Evolutionary conservation across 2,113 vertebrate species (phyloP).

Genomic region (Oxyura jamaicensis): DNA sequence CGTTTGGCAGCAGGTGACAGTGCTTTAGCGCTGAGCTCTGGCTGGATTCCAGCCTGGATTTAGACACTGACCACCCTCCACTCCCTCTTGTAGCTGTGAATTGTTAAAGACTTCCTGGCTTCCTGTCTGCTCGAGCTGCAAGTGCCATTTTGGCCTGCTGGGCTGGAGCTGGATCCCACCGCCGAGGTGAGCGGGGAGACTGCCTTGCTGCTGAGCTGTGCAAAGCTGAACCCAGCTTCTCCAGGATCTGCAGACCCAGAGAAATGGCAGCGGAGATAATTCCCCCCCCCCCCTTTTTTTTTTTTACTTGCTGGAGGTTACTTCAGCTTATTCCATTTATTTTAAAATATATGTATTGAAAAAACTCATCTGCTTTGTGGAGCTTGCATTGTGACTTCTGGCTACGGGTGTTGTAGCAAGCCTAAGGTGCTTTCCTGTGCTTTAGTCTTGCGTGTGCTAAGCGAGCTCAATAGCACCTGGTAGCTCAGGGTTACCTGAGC

Average conservation of each 20-base stretch:
- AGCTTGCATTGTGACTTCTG: neutral
- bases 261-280: neutral
- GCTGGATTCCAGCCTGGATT: slow-evolving; percentile 18
- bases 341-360: too few species aligned
- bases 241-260: neutral
- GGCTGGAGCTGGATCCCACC: neutral
- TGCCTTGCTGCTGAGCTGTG: neutral
- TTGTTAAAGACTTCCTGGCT: slow-evolving; percentile 26
- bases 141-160: neutral
- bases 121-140: neutral
- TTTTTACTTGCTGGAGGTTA: neutral
- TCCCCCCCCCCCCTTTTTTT: too few species aligned
- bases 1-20: neutral
- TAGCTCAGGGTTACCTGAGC: neutral
- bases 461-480: neutral
- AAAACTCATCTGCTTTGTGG: neutral
- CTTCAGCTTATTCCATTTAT: neutral
- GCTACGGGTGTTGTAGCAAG: neutral
- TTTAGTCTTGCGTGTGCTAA: neutral
- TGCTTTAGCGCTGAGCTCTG: neutral
- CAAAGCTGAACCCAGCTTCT: neutral
- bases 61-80: neutral
- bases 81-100: neutral
- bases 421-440: neutral
- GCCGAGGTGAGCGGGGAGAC: neutral